A percentile compares a stretch with the other conserved stretches of the same genome.
Evolutionary conservation across 2,888 invertebrate species (phyloP).

Genomic region (Agrochola lota): DNA sequence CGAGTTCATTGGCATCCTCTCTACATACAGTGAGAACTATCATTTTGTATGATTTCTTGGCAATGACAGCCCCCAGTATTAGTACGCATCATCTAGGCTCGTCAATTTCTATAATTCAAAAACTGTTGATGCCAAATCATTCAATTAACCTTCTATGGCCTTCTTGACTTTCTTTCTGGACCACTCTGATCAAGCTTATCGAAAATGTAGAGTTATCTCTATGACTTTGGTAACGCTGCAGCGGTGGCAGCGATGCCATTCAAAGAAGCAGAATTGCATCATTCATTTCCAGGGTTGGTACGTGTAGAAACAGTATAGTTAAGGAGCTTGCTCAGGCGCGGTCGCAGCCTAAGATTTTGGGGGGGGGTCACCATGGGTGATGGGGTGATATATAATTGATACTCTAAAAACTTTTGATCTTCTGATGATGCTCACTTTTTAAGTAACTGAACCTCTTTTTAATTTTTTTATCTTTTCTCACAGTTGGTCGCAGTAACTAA

Average conservation of each 20-base stretch:
- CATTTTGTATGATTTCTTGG: not conserved
- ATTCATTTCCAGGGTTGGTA: too few relatives aligned
- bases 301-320: too few relatives aligned
- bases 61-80: not conserved
- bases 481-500: too few relatives aligned
- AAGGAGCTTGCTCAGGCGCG: too few relatives aligned
- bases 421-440: too few relatives aligned
- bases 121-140: not conserved
- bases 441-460: too few relatives aligned
- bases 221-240: not conserved
- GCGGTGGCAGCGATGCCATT: not conserved
- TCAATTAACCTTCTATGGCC: not conserved
- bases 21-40: not conserved
- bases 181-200: not conserved
- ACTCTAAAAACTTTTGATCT: too few relatives aligned
- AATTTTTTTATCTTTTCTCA: too few relatives aligned
- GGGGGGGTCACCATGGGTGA: too few relatives aligned
- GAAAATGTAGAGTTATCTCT: not conserved
- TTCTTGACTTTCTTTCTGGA: not conserved
- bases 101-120: not conserved
- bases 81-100: not conserved
- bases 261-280: too few relatives aligned
- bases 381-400: too few relatives aligned
- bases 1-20: constrained; percentile 1
- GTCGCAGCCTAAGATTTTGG: too few relatives aligned